A percentile compares a stretch with the other conserved stretches of the same genome.
These are phyloP conservation scores for Chrysocyon brachyurus DNA, from an alignment of 2,797 vertebrate genomes.

Conservation along the genomic window DNA sequence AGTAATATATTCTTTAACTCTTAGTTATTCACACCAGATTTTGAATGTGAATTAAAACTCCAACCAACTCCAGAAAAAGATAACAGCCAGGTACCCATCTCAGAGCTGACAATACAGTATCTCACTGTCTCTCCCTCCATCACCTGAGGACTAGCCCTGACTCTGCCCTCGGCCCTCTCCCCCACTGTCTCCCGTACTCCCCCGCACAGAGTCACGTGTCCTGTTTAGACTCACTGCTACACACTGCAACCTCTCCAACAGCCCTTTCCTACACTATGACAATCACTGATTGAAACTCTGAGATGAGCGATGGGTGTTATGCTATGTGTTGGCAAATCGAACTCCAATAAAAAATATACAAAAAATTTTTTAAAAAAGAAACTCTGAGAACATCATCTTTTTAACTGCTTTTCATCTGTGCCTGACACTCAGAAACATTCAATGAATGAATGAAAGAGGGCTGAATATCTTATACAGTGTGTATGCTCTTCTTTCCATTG, in stretches of 20 bases:
- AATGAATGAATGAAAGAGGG: neutral
- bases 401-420: neutral
- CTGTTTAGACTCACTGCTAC: too few relatives aligned
- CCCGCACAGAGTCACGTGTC: too few relatives aligned
- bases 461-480: rapidly evolving
- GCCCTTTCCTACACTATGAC: neutral
- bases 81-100: neutral
- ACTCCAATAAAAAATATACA: too few relatives aligned
- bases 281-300: neutral
- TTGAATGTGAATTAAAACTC: neutral
- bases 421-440: neutral
- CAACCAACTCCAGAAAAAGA: neutral
- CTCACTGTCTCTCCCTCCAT: neutral
- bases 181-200: rapidly evolving
- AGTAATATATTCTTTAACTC: neutral
- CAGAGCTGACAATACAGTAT: neutral
- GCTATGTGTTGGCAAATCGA: too few relatives aligned
- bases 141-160: rapidly evolving
- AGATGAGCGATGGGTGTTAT: too few relatives aligned
- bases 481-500: neutral
- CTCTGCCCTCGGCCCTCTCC: neutral
- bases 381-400: neutral
- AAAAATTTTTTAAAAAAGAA: neutral
- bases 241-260: too few relatives aligned
- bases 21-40: neutral